Evolutionary conservation across 2,888 invertebrate species (phyloP).

Genomic region (Mycogona germanica): DNA sequence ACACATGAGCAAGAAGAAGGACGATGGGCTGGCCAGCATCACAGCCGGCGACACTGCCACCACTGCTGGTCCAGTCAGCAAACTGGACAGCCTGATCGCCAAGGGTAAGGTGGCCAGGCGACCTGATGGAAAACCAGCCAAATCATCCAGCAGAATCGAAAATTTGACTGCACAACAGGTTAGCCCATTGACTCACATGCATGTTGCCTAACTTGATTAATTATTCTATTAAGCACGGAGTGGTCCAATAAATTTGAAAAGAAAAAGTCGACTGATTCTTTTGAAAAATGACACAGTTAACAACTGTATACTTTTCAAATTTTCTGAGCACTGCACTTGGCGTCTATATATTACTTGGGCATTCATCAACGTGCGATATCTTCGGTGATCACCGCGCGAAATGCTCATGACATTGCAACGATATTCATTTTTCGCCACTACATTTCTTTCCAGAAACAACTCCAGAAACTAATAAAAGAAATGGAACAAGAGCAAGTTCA

Average conservation of each 20-base stretch:
- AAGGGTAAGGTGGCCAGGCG: constrained; percentile 32
- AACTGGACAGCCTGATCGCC: constrained; percentile 22
- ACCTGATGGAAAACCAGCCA: constrained; percentile 25
- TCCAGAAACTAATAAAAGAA: constrained; percentile 42
- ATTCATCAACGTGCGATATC: no score
- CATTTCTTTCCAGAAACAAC: constrained; percentile 23
- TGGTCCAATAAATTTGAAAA: no score
- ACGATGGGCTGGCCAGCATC: not conserved
- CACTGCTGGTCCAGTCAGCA: constrained; percentile 9
- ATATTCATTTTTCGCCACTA: no score
- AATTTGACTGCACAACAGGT: constrained; percentile 4
- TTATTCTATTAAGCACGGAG: no score
- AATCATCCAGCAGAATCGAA: constrained; percentile 7
- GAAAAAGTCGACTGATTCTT: no score
- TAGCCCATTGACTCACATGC: not conserved
- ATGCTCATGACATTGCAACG: no score
- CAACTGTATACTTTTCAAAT: no score
- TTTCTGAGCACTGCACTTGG: no score
- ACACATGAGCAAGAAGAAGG: constrained; percentile 24
- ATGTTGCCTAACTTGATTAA: not conserved
- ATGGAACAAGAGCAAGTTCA: constrained; percentile 73
- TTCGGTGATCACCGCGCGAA: no score
- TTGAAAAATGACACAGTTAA: no score
- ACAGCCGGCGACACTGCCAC: not conserved
- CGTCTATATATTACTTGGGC: no score